These are phyloP conservation scores for Dicerorhinus sumatrensis DNA, from an alignment of 2,113 vertebrate species.

Conservation along the genomic window DNA sequence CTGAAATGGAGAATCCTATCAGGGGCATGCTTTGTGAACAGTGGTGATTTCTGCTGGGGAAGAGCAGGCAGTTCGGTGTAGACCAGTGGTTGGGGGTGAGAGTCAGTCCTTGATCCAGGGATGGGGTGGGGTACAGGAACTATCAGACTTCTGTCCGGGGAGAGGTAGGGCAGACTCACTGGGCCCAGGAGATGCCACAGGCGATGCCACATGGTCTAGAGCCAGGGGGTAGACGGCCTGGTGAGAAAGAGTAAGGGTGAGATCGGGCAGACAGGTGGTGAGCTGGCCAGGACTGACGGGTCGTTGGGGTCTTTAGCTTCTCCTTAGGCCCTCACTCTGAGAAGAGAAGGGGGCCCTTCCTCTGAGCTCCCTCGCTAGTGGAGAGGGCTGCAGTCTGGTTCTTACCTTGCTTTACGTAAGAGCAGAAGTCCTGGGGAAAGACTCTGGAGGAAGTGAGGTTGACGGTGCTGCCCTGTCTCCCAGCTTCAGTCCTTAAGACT, in stretches of 20 bases:
- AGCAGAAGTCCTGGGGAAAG: background rate
- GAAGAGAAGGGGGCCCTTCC: background rate
- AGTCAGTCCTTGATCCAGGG: background rate
- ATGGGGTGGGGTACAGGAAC: background rate
- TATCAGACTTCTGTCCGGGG: background rate
- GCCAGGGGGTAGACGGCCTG: background rate
- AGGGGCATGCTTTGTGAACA: background rate
- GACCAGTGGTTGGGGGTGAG: background rate
- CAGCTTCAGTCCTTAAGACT: background rate
- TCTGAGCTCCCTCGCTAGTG: background rate
- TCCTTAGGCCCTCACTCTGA: background rate
- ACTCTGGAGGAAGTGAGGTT: background rate
- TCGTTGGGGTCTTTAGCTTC: rapidly evolving
- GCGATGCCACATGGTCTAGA: background rate
- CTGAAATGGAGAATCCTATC: background rate
- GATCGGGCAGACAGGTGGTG: background rate
- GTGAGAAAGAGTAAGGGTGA: background rate
- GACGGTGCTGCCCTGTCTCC: background rate
- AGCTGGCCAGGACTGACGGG: background rate
- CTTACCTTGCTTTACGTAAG: background rate
- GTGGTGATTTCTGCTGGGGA: too few relatives aligned
- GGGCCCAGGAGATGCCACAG: background rate
- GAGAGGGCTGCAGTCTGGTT: too few relatives aligned
- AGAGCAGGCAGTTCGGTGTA: background rate
- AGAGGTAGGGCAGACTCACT: background rate